phyloP scores from a whole-genome alignment of 2,797 vertebrate species.

The Clarias fuscus region DNA sequence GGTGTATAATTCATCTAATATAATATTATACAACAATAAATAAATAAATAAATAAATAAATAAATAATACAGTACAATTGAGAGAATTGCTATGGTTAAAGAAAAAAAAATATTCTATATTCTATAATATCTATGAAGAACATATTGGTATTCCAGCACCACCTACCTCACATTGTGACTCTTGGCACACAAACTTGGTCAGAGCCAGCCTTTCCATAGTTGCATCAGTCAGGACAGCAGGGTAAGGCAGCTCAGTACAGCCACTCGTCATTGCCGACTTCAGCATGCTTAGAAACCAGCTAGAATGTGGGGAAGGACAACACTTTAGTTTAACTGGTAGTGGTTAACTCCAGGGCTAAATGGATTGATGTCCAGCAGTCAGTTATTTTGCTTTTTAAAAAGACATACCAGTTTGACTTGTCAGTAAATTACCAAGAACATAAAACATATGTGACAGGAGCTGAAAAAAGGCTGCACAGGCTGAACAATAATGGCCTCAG shows the following conservation, averaged over 20 bases:
- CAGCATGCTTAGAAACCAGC: conserved; percentile 87
- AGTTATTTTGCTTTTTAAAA: neutral
- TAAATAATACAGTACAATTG: neutral
- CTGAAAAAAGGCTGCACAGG: neutral
- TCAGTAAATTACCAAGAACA: neutral
- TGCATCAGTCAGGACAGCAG: conserved; percentile 90
- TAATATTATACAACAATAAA: no score
- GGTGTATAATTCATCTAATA: no score
- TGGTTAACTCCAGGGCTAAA: neutral
- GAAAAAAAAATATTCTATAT: neutral
- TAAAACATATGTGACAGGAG: neutral
- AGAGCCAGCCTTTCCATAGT: conserved; percentile 97
- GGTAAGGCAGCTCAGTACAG: conserved; percentile 90
- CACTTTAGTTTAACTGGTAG: neutral
- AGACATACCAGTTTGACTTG: neutral
- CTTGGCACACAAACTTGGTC: conserved; percentile 93
- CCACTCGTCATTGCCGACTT: conserved; percentile 93
- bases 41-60: no score
- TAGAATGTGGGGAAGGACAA: conserved; percentile 55
- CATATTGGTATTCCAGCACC: neutral
- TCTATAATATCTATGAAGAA: neutral
- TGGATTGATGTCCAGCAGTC: neutral
- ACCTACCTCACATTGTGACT: conserved; percentile 88
- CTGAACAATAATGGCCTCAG: neutral
- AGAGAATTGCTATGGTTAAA: neutral